Base-by-base conservation (phyloP, 2,797 vertebrate genomes). In the Anguilla pacifica region DNA sequence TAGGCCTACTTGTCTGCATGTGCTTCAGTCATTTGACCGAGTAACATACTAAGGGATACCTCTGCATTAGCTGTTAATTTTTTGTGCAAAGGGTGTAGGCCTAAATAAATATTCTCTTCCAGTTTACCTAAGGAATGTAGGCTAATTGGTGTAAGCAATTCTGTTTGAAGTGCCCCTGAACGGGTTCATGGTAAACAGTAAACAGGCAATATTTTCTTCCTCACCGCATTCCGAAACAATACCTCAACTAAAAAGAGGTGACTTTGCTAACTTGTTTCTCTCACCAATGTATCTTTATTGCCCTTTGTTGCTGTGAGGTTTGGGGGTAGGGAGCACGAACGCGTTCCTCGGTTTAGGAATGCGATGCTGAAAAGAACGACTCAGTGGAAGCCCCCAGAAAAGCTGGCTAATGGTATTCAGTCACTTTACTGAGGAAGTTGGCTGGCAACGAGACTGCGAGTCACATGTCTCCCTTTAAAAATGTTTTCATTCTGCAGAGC, bases 401-500 rank as follows among this genome's bases (percentile, higher is more conserved):
- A 93, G 89, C 92, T 91, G 91, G 84, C 93, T 88, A 51, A 85
- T 87, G 77, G 89, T 90, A 91, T 46, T 90, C 90, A 85, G 89
- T 90, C 91, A 82, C 86, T 83, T 74, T 51, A 55, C 64, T 81
- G 59, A 94, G 91, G 92, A 91, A 88, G 89, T 90, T 87, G 59
- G 90, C 92, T 94, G 94, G 93, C 93, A 93, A 91, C 39, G 4
- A 89, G 86, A 84, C 87, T 5, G 31, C n/a, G 90, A 94, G 92
- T 95, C 93, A 94, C 93, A 93, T 93, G 93, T 92, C 93, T 94
- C 92, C 92, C 87, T 94, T 94, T 70, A 93, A 93, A 94, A 85
- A 82, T 82, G 77, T 82, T 87, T 81, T 81, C 86, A 87, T 87
- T 87, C 55, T 59, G 53, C 51, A 46, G 86, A 88, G 84, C 74